Evolutionary conservation across 2,113 vertebrate genomes (phyloP).

Genomic region (Anarhynchus alexandrinus): DNA sequence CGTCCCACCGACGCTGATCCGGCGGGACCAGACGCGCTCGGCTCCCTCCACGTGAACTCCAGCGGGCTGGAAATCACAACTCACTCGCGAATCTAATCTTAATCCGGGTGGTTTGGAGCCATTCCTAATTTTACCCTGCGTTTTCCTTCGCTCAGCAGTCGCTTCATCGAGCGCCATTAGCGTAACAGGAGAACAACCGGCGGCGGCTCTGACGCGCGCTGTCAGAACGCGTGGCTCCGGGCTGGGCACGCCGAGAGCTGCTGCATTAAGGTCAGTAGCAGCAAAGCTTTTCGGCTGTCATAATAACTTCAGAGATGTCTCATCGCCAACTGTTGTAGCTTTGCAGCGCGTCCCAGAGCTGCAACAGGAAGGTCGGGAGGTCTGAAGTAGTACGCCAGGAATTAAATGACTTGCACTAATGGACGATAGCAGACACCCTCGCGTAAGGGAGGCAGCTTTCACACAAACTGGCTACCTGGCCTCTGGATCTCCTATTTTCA

Average conservation of each 20-base stretch:
- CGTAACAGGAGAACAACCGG: background rate
- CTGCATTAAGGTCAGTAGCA: background rate
- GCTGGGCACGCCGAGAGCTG: background rate
- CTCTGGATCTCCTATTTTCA: background rate
- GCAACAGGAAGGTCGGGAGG: background rate
- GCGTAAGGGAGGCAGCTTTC: background rate
- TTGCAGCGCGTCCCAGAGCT: background rate
- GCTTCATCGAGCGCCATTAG: background rate
- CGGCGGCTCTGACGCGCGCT: fast-evolving
- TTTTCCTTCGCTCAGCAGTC: background rate
- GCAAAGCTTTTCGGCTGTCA: background rate
- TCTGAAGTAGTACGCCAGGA: background rate
- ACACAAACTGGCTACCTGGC: background rate
- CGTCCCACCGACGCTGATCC: background rate
- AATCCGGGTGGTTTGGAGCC: background rate
- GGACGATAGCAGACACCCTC: background rate
- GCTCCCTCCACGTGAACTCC: background rate
- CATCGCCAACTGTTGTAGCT: background rate
- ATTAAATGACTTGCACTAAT: background rate
- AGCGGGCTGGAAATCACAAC: background rate
- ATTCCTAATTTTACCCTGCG: fast-evolving
- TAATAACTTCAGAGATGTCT: background rate
- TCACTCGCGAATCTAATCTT: background rate
- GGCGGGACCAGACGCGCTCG: fast-evolving
- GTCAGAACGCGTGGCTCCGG: background rate